phyloP scores from a whole-genome alignment of 2,113 vertebrate species.

The Apteryx mantelli region DNA sequence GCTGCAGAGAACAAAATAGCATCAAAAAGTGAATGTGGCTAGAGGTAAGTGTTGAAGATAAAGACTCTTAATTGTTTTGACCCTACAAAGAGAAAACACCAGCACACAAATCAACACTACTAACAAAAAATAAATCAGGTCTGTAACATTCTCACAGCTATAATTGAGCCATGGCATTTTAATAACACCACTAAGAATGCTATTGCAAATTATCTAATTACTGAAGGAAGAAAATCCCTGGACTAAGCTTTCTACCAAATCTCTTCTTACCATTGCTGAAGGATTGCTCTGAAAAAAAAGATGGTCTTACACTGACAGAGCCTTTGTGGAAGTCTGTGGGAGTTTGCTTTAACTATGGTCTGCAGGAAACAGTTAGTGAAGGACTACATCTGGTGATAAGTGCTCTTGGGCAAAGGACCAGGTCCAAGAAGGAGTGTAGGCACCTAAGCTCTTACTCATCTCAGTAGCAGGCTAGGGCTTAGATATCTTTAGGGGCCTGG shows the following conservation, averaged over 20 bases:
- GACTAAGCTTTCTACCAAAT: background rate
- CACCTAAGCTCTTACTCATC: background rate
- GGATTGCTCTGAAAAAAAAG: conserved; percentile 9
- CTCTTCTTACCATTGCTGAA: background rate
- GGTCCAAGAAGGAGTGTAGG: background rate
- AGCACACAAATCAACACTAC: background rate
- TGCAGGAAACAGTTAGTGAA: conserved; percentile 52
- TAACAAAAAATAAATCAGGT: background rate
- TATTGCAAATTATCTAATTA: conserved; percentile 34
- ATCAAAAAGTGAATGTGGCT: background rate
- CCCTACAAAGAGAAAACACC: conserved; percentile 2
- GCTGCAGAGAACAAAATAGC: background rate
- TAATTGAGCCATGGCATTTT: conserved; percentile 16
- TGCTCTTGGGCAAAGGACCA: conserved; percentile 26
- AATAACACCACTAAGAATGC: background rate
- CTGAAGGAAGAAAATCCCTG: conserved; percentile 23
- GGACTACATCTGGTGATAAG: conserved; percentile 14
- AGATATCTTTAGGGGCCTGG: background rate
- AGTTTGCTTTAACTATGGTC: conserved; percentile 47
- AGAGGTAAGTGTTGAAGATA: background rate
- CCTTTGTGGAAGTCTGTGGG: conserved; percentile 28
- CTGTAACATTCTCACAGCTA: conserved; percentile 12
- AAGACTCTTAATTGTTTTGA: conserved; percentile 1
- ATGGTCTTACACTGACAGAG: background rate
- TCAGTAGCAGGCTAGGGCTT: background rate